phyloP scores from a whole-genome alignment of 2,797 vertebrate genomes.

The Myotis daubentonii region DNA sequence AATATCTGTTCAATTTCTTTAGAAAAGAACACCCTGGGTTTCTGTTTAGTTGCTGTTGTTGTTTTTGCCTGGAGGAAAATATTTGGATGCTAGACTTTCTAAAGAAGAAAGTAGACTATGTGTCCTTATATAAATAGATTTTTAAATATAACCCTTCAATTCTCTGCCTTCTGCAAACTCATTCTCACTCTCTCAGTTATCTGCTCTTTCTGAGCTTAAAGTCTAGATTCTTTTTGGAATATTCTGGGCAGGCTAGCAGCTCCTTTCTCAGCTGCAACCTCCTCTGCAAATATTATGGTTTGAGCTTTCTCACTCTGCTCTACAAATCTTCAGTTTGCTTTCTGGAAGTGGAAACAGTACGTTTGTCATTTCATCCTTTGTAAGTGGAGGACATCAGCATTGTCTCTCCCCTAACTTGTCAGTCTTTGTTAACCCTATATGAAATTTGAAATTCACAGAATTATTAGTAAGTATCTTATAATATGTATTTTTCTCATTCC shows the following conservation, averaged over 20 bases:
- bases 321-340: background rate
- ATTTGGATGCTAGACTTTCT: conserved; percentile 7
- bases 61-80: conserved; percentile 51
- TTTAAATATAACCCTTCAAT: conserved; percentile 39
- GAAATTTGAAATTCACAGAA: conserved; percentile 43
- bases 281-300: background rate
- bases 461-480: background rate
- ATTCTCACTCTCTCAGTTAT: background rate
- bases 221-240: background rate
- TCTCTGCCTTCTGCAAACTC: conserved; percentile 23
- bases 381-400: background rate
- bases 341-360: background rate
- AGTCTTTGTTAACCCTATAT: conserved; percentile 8
- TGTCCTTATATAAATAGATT: background rate
- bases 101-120: conserved; percentile 4
- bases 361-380: background rate
- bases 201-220: background rate
- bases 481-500: background rate
- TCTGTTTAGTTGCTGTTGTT: conserved; percentile 18
- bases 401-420: background rate
- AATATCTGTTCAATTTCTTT: background rate
- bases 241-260: background rate
- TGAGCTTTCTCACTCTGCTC: background rate
- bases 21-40: conserved; percentile 8
- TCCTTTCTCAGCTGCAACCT: background rate